Percentiles rank a stretch among this genome's conserved stretches.
Conservation (phyloP, 2,888 invertebrate genomes). For the Bellardia bayeri region DNA sequence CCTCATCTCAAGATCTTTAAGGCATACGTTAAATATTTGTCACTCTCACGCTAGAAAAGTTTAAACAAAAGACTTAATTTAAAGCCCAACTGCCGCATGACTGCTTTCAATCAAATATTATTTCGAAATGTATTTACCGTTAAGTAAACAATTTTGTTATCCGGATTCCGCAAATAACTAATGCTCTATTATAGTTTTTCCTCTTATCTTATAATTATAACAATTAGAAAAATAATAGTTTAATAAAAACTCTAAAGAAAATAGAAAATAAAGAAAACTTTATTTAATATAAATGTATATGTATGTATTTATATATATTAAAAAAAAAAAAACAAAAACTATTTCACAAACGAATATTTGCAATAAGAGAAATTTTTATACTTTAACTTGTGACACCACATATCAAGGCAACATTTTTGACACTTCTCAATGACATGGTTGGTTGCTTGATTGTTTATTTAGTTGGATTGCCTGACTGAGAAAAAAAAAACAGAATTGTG, state of each 20-base stretch:
- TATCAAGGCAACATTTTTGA: slow-evolving; percentile 73
- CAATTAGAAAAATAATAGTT: slow-evolving; percentile 50
- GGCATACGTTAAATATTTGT: slow-evolving; percentile 1
- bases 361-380: slow-evolving; percentile 65
- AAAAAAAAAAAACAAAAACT: slow-evolving; percentile 39
- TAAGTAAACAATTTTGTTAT: slow-evolving; percentile 42
- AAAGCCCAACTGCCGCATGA: slow-evolving; percentile 1
- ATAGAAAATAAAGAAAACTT: slow-evolving; percentile 11
- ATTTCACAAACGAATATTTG: slow-evolving; percentile 59
- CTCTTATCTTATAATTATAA: slow-evolving; percentile 62
- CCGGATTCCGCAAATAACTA: slow-evolving; percentile 51
- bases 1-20: neutral
- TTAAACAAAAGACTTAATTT: neutral
- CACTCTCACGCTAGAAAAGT: neutral
- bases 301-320: too few species aligned
- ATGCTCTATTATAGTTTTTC: slow-evolving; percentile 45
- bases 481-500: slow-evolving; percentile 16
- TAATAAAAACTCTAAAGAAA: neutral
- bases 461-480: neutral
- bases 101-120: slow-evolving; percentile 55
- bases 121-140: slow-evolving; percentile 51
- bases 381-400: slow-evolving; percentile 73
- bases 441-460: slow-evolving; percentile 36
- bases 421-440: slow-evolving; percentile 67
- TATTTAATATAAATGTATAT: neutral